These are phyloP conservation scores for Atherinomorus stipes DNA, from an alignment of 2,113 vertebrate species.

Conservation along the genomic window DNA sequence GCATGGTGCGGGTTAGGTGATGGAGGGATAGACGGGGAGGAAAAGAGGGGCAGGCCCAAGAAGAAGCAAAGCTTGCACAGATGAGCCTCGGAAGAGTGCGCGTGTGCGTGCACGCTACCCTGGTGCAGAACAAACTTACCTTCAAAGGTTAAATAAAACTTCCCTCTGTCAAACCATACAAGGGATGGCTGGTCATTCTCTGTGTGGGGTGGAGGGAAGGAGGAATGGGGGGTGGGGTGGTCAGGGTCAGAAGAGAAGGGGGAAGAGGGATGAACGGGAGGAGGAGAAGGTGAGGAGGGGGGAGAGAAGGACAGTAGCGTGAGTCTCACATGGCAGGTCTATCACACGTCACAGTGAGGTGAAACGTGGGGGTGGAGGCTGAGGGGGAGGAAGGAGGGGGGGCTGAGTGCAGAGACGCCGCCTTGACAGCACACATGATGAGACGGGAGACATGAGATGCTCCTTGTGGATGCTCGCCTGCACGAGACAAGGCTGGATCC, in stretches of 20 bases:
- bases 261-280: constrained; percentile 73
- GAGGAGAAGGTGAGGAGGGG: constrained; percentile 70
- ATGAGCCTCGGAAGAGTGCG: constrained; percentile 78
- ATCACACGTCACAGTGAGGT: constrained; percentile 85
- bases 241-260: constrained; percentile 82
- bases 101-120: constrained; percentile 76
- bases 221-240: constrained; percentile 62
- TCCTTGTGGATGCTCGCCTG: constrained; percentile 26
- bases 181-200: constrained; percentile 99
- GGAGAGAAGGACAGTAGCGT: constrained; percentile 98
- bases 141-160: constrained; percentile 99
- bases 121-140: constrained; percentile 92
- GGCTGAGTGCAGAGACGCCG: constrained; percentile 41
- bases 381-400: constrained; percentile 8
- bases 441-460: constrained; percentile 18
- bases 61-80: constrained; percentile 74
- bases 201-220: constrained; percentile 91
- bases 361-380: constrained; percentile 58
- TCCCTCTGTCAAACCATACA: constrained; percentile 99
- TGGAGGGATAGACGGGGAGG: constrained; percentile 33
- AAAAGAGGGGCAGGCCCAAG: constrained; percentile 35
- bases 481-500: constrained; percentile 6
- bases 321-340: constrained; percentile 94
- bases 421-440: constrained; percentile 37
- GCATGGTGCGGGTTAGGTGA: constrained; percentile 42